Conservation (phyloP, 2,797 vertebrate genomes). For the Steatocranus sp. region DNA sequence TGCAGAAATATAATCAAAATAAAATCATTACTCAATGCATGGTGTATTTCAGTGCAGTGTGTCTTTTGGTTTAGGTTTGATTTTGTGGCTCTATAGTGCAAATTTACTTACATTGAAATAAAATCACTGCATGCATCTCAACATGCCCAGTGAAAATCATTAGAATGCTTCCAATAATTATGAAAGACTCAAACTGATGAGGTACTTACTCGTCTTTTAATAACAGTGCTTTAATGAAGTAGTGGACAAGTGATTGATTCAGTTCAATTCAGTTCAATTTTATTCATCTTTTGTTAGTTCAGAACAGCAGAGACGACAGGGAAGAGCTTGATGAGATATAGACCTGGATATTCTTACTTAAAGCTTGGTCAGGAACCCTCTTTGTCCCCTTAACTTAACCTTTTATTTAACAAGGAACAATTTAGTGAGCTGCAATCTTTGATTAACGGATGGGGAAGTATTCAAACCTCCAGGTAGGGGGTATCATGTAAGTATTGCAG, state of each 20-base stretch:
- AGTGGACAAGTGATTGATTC: not conserved
- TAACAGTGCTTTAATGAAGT: not conserved
- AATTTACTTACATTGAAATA: not conserved
- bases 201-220: not conserved
- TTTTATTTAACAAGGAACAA: not conserved
- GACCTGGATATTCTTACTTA: not conserved
- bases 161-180: not conserved
- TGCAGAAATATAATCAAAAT: not conserved
- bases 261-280: not conserved
- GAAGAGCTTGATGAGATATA: not conserved
- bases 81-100: not conserved
- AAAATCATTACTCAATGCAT: not conserved
- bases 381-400: not conserved
- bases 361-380: not conserved
- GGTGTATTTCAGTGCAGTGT: not conserved
- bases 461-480: not conserved
- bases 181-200: not conserved
- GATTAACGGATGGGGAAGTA: not conserved
- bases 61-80: not conserved
- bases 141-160: not conserved
- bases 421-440: not conserved
- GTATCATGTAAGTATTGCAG: not conserved
- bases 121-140: not conserved
- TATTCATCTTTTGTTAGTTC: not conserved
- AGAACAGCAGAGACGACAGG: not conserved